Evolutionary conservation across 2,888 invertebrate genomes (phyloP).

Genomic region (Diadromus collaris): DNA sequence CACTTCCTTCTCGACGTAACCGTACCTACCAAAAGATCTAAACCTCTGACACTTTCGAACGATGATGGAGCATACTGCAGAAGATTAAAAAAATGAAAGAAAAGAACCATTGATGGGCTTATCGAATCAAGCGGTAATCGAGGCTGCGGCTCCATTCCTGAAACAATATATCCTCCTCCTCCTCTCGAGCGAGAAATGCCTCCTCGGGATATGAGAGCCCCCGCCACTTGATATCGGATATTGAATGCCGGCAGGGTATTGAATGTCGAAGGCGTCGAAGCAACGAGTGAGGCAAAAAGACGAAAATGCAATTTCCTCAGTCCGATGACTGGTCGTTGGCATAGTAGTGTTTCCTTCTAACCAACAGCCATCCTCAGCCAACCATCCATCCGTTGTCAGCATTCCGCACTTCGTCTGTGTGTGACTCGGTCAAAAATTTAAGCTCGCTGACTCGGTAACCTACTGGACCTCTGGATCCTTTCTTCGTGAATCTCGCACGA

Average conservation of each 20-base stretch:
- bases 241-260: slow-evolving; percentile 2
- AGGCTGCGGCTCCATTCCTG: slow-evolving; percentile 2
- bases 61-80: neutral
- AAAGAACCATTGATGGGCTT: slow-evolving; percentile 7
- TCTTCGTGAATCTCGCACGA: slow-evolving; percentile 36
- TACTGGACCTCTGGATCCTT: slow-evolving; percentile 29
- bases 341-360: neutral
- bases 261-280: slow-evolving; percentile 10
- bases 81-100: neutral
- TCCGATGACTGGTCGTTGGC: neutral
- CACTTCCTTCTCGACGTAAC: neutral
- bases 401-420: neutral
- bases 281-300: neutral
- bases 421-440: slow-evolving; percentile 4
- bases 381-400: neutral
- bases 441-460: slow-evolving; percentile 43
- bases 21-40: neutral
- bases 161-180: slow-evolving; percentile 11
- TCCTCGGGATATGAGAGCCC: slow-evolving; percentile 4
- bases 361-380: neutral
- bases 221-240: slow-evolving; percentile 16
- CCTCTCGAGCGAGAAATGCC: slow-evolving; percentile 13
- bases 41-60: slow-evolving; percentile 1
- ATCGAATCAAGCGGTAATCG: slow-evolving; percentile 10
- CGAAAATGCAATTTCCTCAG: neutral